phyloP scores from a whole-genome alignment of 1,140 invertebrate species.

The Ceratitis capitata region DNA sequence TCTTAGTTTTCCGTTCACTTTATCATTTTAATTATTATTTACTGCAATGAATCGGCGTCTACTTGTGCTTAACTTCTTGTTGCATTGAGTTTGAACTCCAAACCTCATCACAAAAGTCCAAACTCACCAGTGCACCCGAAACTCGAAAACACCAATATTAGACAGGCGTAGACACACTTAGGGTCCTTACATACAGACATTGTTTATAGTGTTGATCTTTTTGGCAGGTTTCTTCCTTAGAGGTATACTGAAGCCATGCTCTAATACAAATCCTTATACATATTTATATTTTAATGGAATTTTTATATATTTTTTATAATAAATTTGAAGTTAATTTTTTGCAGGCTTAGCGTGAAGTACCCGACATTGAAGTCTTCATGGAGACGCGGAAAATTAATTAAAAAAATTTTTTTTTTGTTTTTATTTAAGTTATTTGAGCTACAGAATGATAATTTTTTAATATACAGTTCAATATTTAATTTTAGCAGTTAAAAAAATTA shows the following conservation, averaged over 20 bases:
- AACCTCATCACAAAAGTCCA: neutral
- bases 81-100: conserved; percentile 61
- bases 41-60: conserved; percentile 42
- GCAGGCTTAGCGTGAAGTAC: neutral
- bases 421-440: neutral
- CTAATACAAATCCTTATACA: no score
- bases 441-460: no score
- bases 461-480: neutral
- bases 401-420: neutral
- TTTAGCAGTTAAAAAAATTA: no score
- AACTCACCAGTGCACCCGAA: neutral
- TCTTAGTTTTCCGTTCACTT: neutral
- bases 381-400: neutral
- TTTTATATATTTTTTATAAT: neutral
- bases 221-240: neutral
- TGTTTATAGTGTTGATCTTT: neutral
- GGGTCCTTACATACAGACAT: no score
- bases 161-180: neutral
- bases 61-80: conserved; percentile 64
- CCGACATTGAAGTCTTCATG: neutral
- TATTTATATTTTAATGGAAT: no score
- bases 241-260: neutral
- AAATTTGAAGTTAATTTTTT: neutral
- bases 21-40: conserved; percentile 15
- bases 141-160: neutral